Conservation (phyloP, 2,797 vertebrate species). For the Phalloptychus januarius region DNA sequence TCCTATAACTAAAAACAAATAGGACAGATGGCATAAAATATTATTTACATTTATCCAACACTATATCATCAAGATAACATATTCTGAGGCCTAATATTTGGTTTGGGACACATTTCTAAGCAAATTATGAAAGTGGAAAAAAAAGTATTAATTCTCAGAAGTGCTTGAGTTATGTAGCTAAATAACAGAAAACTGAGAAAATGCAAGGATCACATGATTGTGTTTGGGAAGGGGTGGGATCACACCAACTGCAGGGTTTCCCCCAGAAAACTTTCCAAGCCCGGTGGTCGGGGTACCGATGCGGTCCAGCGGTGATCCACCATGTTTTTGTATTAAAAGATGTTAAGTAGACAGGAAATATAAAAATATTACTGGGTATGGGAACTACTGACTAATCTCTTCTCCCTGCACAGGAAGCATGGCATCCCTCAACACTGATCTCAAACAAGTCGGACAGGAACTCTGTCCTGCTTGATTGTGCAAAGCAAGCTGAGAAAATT, state of each 20-base stretch:
- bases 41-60: no score
- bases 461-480: conserved; percentile 26
- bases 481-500: conserved; percentile 45
- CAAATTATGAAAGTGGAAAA: background rate
- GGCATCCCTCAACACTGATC: conserved; percentile 58
- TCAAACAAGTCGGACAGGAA: conserved; percentile 28
- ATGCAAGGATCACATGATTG: background rate
- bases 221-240: background rate
- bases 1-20: no score
- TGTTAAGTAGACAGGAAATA: no score
- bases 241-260: background rate
- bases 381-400: background rate
- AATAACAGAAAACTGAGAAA: background rate
- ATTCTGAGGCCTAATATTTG: background rate
- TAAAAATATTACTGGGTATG: no score
- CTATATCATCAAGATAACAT: background rate
- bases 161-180: background rate
- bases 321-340: no score
- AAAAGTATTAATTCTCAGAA: background rate
- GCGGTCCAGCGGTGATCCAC: no score
- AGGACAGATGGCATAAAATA: no score
- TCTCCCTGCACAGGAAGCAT: conserved; percentile 43
- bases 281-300: no score
- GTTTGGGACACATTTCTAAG: background rate
- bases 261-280: no score